Conservation (phyloP, 2,797 vertebrate species). For the Falco novaeseelandiae region DNA sequence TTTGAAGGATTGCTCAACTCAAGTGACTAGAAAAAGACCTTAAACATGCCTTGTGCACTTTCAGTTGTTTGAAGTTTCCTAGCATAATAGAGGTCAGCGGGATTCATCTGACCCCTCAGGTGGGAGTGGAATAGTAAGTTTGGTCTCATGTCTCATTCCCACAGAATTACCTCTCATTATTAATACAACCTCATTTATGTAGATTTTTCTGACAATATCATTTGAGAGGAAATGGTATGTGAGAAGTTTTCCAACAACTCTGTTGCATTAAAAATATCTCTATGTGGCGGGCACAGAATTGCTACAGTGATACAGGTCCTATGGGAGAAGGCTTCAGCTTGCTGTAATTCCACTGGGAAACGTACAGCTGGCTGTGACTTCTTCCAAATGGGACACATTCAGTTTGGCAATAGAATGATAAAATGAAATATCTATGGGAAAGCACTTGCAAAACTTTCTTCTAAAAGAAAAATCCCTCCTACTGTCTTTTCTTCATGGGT, state of each 20-base stretch:
- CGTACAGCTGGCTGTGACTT: neutral
- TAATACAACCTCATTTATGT: neutral
- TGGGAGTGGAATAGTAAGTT: neutral
- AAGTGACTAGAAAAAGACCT: neutral
- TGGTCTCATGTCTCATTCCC: neutral
- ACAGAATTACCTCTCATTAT: neutral
- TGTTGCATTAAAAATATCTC: neutral
- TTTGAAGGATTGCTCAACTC: constrained; percentile 1
- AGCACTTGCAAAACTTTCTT: neutral
- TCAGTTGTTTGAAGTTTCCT: neutral
- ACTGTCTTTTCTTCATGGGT: neutral
- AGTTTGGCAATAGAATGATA: neutral
- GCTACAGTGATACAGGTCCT: neutral
- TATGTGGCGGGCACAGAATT: neutral
- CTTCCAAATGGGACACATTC: neutral
- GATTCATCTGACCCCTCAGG: neutral
- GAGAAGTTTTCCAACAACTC: neutral
- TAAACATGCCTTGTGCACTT: neutral
- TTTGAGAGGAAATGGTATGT: neutral
- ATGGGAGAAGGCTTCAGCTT: neutral
- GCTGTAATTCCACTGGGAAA: neutral
- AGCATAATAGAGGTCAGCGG: neutral
- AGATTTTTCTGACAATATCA: neutral
- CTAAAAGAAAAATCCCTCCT: neutral
- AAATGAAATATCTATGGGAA: neutral